These are phyloP conservation scores for Fukomys damarensis DNA, from an alignment of 2,113 vertebrate species.

Conservation along the genomic window DNA sequence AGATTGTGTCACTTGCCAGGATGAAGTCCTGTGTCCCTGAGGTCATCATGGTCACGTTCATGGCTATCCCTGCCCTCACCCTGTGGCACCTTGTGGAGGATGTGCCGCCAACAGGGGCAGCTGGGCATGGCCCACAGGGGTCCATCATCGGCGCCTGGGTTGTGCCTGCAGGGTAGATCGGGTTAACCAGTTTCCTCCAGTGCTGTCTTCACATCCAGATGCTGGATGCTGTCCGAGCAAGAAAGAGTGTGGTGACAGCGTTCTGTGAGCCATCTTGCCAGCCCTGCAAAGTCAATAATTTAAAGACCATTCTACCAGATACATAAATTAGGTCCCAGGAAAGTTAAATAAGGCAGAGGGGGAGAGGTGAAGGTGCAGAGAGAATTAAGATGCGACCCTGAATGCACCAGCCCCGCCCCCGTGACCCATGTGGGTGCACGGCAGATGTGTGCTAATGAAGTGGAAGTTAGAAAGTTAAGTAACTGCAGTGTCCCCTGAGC, in stretches of 20 bases:
- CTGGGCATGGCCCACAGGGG: background rate
- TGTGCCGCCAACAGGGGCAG: background rate
- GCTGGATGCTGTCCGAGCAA: background rate
- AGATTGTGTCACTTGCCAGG: background rate
- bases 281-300: background rate
- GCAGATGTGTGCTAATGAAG: background rate
- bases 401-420: accelerated
- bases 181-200: accelerated
- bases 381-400: background rate
- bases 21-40: too few species aligned
- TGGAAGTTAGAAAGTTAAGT: too few species aligned
- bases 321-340: background rate
- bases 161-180: accelerated
- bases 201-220: background rate
- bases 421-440: background rate
- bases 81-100: background rate
- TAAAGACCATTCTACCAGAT: background rate
- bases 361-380: background rate
- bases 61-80: background rate
- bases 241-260: background rate
- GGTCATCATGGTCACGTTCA: background rate
- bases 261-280: background rate
- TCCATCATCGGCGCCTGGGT: too few species aligned
- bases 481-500: background rate
- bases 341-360: background rate